Conservation (phyloP, 1,140 invertebrate genomes). For the Drosophila kurseongensis region DNA sequence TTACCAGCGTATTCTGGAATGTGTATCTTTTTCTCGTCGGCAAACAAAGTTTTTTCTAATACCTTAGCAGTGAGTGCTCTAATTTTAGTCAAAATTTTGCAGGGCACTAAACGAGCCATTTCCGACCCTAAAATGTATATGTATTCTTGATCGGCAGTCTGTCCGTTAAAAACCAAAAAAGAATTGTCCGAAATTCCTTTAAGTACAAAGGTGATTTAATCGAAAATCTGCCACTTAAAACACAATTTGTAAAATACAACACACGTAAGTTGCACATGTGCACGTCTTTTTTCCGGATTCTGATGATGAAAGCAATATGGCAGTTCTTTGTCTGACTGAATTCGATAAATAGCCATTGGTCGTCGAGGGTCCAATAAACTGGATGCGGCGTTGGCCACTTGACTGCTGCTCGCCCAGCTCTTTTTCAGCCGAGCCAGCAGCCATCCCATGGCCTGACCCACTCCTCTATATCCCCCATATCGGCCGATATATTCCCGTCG, state of each 20-base stretch:
- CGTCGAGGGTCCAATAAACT: constrained; percentile 39
- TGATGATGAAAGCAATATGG: constrained; percentile 42
- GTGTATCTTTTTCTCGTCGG: too few relatives aligned
- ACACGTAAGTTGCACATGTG: not conserved
- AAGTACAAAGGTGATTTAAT: constrained; percentile 11
- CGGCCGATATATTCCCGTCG: not conserved
- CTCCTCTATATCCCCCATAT: not conserved
- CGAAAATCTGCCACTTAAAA: constrained; percentile 18
- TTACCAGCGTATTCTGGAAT: too few relatives aligned
- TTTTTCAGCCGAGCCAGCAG: constrained; percentile 29
- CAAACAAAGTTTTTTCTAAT: too few relatives aligned
- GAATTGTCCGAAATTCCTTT: not conserved
- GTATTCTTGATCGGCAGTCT: too few relatives aligned
- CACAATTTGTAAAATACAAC: constrained; percentile 25
- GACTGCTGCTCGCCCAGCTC: constrained; percentile 44
- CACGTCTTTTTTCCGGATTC: constrained; percentile 12
- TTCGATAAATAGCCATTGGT: constrained; percentile 44
- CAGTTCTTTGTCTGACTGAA: constrained; percentile 32
- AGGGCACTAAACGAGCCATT: too few relatives aligned
- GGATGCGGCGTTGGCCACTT: constrained; percentile 31
- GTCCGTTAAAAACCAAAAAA: not conserved
- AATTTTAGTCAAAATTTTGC: too few relatives aligned
- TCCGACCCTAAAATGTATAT: too few relatives aligned
- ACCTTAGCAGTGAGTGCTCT: too few relatives aligned
- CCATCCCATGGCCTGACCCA: not conserved